A percentile compares a stretch with the other conserved stretches of the same genome.
These are phyloP conservation scores for Epizoanthus scotinus DNA, from an alignment of 92 coral and sea anemone species.

Conservation along the genomic window DNA sequence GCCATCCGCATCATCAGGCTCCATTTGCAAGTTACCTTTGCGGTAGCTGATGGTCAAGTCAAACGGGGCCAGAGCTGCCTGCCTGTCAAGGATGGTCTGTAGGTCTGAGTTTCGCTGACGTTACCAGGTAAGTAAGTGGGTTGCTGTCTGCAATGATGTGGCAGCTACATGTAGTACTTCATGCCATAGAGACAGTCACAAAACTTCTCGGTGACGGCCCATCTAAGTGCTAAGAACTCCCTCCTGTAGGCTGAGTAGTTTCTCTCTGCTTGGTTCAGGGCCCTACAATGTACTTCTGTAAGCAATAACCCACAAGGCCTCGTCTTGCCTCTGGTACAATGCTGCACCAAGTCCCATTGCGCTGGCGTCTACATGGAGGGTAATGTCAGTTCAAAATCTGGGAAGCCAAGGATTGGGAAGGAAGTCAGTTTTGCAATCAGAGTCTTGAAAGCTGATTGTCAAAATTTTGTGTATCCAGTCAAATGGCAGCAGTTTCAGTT, in stretches of 20 bases:
- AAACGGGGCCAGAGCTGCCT: slow-evolving; percentile 53
- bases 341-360: slow-evolving; percentile 44
- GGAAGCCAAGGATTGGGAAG: slow-evolving; percentile 46
- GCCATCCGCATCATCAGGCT: too few species aligned
- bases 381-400: slow-evolving; percentile 37
- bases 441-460: slow-evolving; percentile 42
- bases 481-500: slow-evolving; percentile 10
- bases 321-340: slow-evolving; percentile 36
- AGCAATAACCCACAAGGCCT: slow-evolving; percentile 35
- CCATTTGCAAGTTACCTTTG: slow-evolving; percentile 45
- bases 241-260: slow-evolving; percentile 47
- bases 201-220: slow-evolving; percentile 60
- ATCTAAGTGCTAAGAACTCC: slow-evolving; percentile 59
- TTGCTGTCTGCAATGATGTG: slow-evolving; percentile 52
- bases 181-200: slow-evolving; percentile 43
- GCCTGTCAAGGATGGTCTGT: slow-evolving; percentile 65
- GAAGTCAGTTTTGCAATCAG: slow-evolving; percentile 43
- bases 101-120: slow-evolving; percentile 50
- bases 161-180: too few species aligned
- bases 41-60: slow-evolving; percentile 62
- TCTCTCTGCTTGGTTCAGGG: slow-evolving; percentile 40
- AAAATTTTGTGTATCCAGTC: too few species aligned
- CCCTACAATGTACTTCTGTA: slow-evolving; percentile 44
- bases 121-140: slow-evolving; percentile 54
- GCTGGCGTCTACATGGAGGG: slow-evolving; percentile 43